Conservation (phyloP, 2,113 vertebrate genomes). For the Oryzias woworae region DNA sequence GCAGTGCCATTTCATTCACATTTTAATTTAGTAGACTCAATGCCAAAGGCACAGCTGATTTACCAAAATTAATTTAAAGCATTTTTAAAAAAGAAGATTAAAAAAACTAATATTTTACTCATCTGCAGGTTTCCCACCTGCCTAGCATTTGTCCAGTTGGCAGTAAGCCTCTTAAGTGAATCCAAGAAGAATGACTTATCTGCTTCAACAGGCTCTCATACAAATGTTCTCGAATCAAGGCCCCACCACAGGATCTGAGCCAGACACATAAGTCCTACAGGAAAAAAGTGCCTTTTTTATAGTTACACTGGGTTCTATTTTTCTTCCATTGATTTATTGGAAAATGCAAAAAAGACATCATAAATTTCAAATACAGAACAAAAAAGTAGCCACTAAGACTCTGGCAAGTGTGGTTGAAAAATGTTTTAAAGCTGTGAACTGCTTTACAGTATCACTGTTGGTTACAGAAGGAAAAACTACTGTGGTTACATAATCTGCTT, state of each 20-base stretch:
- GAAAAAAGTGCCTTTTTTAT: conserved; percentile 12
- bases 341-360: no score
- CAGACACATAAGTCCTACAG: conserved; percentile 28
- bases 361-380: no score
- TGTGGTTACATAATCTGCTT: no score
- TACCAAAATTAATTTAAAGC: conserved; percentile 23
- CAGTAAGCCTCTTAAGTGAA: conserved; percentile 50
- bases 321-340: no score
- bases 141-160: conserved; percentile 26
- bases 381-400: no score
- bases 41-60: neutral
- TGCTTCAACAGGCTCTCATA: conserved; percentile 28
- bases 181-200: conserved; percentile 51
- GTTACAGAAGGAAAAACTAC: no score
- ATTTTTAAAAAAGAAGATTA: conserved; percentile 34
- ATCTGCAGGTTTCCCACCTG: conserved; percentile 30
- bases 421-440: no score
- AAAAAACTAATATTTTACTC: conserved; percentile 28
- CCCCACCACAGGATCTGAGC: conserved; percentile 28
- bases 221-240: conserved; percentile 42
- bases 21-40: conserved; percentile 24
- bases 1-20: conserved; percentile 3
- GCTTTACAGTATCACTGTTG: no score
- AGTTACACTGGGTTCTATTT: no score
- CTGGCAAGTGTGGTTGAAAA: no score